A percentile compares a stretch with the other conserved stretches of the same genome.
These are phyloP conservation scores for Tachina fera DNA, from an alignment of 2,888 invertebrate species.

Conservation along the genomic window DNA sequence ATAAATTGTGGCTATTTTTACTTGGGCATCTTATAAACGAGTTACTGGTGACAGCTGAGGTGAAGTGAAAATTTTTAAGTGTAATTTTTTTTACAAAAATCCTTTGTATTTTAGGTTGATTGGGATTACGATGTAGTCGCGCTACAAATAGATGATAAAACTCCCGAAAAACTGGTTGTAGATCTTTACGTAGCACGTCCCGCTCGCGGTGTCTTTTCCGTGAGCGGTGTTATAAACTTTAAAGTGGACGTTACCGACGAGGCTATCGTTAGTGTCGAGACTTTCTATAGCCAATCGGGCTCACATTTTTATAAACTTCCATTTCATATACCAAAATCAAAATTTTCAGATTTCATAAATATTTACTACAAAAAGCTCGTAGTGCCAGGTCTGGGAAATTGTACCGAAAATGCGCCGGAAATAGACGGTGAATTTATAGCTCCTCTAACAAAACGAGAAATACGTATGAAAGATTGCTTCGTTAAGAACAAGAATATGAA, in stretches of 20 bases:
- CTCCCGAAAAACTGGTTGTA: neutral
- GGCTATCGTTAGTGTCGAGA: neutral
- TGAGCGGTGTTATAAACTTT: neutral
- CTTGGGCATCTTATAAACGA: neutral
- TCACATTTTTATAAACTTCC: neutral
- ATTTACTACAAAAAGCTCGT: neutral
- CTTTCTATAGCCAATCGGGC: neutral
- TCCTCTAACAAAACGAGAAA: slow-evolving; percentile 14
- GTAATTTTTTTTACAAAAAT: neutral
- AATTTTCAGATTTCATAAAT: neutral
- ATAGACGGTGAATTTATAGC: neutral
- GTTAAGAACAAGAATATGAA: slow-evolving; percentile 6
- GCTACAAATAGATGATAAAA: neutral
- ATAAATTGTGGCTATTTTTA: neutral
- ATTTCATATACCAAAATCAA: neutral
- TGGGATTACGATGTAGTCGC: neutral
- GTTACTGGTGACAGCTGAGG: neutral
- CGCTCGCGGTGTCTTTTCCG: neutral
- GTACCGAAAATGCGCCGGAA: slow-evolving; percentile 16
- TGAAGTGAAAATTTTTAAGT: neutral
- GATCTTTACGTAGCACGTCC: neutral
- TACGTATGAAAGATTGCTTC: neutral
- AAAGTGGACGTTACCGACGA: neutral
- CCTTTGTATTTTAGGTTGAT: neutral
- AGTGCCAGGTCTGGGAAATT: neutral